A percentile compares a stretch with the other conserved stretches of the same genome.
phyloP scores from a whole-genome alignment of 2,797 vertebrate species.

The Sebastes cheni region DNA sequence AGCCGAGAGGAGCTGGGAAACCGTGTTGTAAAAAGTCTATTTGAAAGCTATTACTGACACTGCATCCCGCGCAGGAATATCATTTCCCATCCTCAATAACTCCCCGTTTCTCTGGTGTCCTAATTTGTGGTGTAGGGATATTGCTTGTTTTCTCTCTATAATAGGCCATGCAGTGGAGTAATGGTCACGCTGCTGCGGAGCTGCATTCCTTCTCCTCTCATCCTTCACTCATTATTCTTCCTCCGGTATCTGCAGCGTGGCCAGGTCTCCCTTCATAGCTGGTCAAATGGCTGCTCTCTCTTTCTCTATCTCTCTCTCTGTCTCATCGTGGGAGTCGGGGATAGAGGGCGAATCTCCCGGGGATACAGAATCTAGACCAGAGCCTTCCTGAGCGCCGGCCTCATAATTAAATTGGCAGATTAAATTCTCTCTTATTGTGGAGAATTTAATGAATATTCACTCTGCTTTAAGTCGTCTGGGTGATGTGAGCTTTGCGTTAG shows the following conservation, averaged over 20 bases:
- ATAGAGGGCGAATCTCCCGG: conserved; percentile 66
- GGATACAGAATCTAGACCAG: conserved; percentile 71
- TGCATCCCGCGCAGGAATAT: conserved; percentile 50
- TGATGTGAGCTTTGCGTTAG: conserved; percentile 60
- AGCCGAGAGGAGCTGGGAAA: background rate
- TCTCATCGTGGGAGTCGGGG: conserved; percentile 55
- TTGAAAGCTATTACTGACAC: conserved; percentile 59
- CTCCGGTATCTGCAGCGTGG: conserved; percentile 22
- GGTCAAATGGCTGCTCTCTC: conserved; percentile 49
- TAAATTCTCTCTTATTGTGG: conserved; percentile 72
- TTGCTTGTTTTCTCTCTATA: conserved; percentile 69
- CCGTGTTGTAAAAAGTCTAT: conserved; percentile 39
- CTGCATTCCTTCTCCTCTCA: conserved; percentile 41
- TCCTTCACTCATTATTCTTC: conserved; percentile 67
- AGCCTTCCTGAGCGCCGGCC: conserved; percentile 67
- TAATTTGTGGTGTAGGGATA: conserved; percentile 63
- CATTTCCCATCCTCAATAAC: conserved; percentile 46
- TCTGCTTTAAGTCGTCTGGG: conserved; percentile 51
- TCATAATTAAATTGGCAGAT: conserved; percentile 80
- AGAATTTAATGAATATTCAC: conserved; percentile 79
- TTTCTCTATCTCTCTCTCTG: background rate
- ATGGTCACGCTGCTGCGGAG: conserved; percentile 31
- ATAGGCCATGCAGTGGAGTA: conserved; percentile 55
- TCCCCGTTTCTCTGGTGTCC: conserved; percentile 53
- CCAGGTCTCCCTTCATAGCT: conserved; percentile 46